Conservation (phyloP, 2,113 vertebrate species). For the Nothoprocta perdicaria region DNA sequence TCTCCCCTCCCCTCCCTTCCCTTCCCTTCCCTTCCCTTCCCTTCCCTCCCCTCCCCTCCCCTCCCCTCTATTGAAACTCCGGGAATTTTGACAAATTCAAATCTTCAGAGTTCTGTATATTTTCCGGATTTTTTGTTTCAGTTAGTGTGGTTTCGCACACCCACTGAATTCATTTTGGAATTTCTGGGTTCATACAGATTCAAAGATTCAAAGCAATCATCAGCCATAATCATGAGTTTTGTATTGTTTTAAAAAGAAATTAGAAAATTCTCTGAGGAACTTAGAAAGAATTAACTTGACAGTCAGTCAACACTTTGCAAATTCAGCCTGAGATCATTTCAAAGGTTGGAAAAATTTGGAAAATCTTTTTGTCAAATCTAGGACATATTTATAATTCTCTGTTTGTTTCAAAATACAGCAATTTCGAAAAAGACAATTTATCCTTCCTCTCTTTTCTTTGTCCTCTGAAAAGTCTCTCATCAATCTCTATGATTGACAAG, state of each 20-base stretch:
- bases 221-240: not conserved
- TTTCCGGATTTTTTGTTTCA: not conserved
- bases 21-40: too few relatives aligned
- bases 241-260: not conserved
- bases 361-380: slow-evolving; percentile 53
- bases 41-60: too few relatives aligned
- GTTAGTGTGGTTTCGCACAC: not conserved
- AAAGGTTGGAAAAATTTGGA: not conserved
- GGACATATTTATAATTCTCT: too few relatives aligned
- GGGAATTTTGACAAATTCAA: not conserved
- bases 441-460: not conserved
- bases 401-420: not conserved
- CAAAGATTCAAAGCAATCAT: not conserved
- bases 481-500: not conserved
- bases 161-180: not conserved
- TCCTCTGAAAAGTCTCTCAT: not conserved
- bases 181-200: not conserved
- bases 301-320: not conserved
- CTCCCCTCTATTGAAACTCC: not conserved
- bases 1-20: too few relatives aligned
- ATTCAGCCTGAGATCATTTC: slow-evolving; percentile 7
- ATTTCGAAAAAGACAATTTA: not conserved
- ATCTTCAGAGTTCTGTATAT: not conserved
- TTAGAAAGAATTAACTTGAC: slow-evolving; percentile 14
- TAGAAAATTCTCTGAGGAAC: not conserved